Conservation (phyloP, 1,140 invertebrate genomes). For the Tetragonula clypearis region DNA sequence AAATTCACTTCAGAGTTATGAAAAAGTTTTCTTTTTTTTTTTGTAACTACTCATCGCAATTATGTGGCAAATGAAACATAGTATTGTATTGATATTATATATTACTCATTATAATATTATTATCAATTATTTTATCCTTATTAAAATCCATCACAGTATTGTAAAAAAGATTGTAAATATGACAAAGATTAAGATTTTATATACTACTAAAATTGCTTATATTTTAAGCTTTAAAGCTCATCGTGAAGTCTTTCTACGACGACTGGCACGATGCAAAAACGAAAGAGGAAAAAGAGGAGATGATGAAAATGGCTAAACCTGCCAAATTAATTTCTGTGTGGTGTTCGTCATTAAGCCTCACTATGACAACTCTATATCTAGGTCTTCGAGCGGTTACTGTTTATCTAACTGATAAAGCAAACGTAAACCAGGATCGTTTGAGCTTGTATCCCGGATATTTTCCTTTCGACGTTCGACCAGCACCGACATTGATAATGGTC, state of each 20-base stretch:
- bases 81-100: no score
- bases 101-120: no score
- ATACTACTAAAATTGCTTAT: no score
- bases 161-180: no score
- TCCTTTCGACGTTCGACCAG: constrained; percentile 43
- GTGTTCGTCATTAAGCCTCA: constrained; percentile 10
- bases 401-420: background rate
- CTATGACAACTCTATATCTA: constrained; percentile 9
- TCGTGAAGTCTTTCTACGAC: constrained; percentile 45
- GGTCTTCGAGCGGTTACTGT: background rate
- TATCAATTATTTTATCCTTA: no score
- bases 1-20: no score
- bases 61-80: no score
- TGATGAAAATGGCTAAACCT: constrained; percentile 33
- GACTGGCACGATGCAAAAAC: constrained; percentile 18
- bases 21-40: no score
- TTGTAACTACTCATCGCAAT: no score
- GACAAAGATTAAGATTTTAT: no score
- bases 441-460: constrained; percentile 60
- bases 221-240: constrained; percentile 4
- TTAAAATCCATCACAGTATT: no score
- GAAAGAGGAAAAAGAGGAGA: background rate
- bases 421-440: background rate
- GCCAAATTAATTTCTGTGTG: constrained; percentile 28
- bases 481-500: constrained; percentile 33